Evolutionary conservation across 2,888 invertebrate species (phyloP).

Genomic region (Macrophya alboannulata): DNA sequence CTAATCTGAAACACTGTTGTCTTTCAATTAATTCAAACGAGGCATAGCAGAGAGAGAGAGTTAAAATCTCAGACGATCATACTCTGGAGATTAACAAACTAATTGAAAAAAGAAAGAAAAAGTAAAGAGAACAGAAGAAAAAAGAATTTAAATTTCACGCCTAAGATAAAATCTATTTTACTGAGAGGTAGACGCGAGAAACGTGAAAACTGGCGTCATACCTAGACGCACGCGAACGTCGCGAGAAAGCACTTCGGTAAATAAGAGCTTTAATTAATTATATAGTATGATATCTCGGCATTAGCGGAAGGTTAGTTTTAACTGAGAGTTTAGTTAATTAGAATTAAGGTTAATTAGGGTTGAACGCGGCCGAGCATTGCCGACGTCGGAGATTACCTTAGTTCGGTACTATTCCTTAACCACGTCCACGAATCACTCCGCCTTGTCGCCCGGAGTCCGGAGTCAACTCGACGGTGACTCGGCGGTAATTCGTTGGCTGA

Average conservation of each 20-base stretch:
- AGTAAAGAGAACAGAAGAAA: background rate
- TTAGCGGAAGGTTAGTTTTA: constrained; percentile 53
- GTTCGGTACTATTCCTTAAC: constrained; percentile 52
- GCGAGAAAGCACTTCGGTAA: constrained; percentile 45
- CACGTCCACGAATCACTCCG: constrained; percentile 48
- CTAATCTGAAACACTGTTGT: constrained; percentile 38
- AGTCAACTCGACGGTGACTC: constrained; percentile 35
- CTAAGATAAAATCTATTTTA: constrained; percentile 12
- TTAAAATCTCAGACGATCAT: constrained; percentile 2
- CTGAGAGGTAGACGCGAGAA: background rate
- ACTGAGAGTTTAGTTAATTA: constrained; percentile 53
- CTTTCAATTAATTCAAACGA: constrained; percentile 18
- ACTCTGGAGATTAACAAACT: constrained; percentile 8
- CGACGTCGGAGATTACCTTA: constrained; percentile 46
- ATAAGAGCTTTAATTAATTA: constrained; percentile 54
- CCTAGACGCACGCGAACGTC: constrained; percentile 10
- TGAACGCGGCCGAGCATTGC: constrained; percentile 51
- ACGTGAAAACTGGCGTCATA: constrained; percentile 6
- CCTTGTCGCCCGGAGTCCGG: constrained; percentile 8
- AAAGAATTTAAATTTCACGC: constrained; percentile 13
- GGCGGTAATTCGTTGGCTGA: constrained; percentile 32
- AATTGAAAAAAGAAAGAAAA: background rate
- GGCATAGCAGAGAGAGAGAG: background rate
- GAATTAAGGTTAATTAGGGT: constrained; percentile 53
- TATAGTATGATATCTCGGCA: constrained; percentile 49